Percentiles rank a stretch among this genome's conserved stretches.
phyloP scores from a whole-genome alignment of 2,113 vertebrate species.

The Speoplatyrhinus poulsoni region DNA sequence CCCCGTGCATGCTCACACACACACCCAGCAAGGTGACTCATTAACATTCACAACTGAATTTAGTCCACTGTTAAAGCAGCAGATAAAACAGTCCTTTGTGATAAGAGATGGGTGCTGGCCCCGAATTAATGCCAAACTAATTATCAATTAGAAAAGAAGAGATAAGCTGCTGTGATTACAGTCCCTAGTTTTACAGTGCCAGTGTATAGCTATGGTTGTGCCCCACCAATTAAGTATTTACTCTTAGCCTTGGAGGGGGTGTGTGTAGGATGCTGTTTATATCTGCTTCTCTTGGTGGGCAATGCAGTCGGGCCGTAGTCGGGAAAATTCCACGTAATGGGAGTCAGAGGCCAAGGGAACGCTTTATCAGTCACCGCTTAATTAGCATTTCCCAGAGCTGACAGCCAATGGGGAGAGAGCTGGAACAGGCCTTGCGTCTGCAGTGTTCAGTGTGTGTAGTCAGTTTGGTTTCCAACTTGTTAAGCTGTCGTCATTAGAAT shows the following conservation, averaged over 20 bases:
- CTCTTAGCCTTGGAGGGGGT: slow-evolving; percentile 24
- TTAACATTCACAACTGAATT: slow-evolving; percentile 65
- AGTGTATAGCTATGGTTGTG: slow-evolving; percentile 19
- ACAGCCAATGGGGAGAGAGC: slow-evolving; percentile 54
- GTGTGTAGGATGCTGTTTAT: slow-evolving; percentile 18
- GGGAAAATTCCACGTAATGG: slow-evolving; percentile 58
- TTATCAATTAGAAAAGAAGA: slow-evolving; percentile 74
- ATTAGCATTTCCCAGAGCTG: slow-evolving; percentile 67
- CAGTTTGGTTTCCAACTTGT: no score
- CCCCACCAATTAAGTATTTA: slow-evolving; percentile 43
- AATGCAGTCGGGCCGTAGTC: slow-evolving; percentile 43
- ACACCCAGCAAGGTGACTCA: slow-evolving; percentile 61
- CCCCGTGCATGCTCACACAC: slow-evolving; percentile 12
- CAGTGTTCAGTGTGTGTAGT: no score
- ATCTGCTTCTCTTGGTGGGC: slow-evolving; percentile 45
- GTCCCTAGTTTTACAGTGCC: slow-evolving; percentile 44
- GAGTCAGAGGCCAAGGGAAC: slow-evolving; percentile 52
- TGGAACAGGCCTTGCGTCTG: background rate
- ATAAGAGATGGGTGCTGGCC: slow-evolving; percentile 67
- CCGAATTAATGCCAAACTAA: slow-evolving; percentile 71
- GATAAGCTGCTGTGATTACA: slow-evolving; percentile 62
- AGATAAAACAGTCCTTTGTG: slow-evolving; percentile 68
- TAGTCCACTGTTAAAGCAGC: slow-evolving; percentile 60
- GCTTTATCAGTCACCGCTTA: slow-evolving; percentile 64
- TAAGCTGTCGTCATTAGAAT: no score